phyloP scores from a whole-genome alignment of 2,797 vertebrate species.

The Delichon dasypus region DNA sequence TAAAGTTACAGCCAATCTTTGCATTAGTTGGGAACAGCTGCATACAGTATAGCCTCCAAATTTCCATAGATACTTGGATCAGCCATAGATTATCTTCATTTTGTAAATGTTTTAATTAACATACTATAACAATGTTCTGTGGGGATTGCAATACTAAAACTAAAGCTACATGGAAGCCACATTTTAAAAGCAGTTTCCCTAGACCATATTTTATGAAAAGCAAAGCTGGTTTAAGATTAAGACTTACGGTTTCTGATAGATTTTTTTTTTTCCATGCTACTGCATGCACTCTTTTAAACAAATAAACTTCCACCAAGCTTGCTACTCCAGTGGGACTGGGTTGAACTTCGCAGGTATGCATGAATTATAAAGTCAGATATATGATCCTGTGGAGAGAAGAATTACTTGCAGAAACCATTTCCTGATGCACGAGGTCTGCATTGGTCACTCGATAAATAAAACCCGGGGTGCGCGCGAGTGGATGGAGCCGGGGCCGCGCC shows the following conservation, averaged over 20 bases:
- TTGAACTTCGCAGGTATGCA: slow-evolving; percentile 54
- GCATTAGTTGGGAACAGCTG: slow-evolving; percentile 63
- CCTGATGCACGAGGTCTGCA: background rate
- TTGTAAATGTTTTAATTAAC: slow-evolving; percentile 63
- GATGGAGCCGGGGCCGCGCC: background rate
- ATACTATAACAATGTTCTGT: background rate
- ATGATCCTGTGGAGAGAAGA: background rate
- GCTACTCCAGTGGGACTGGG: slow-evolving; percentile 58
- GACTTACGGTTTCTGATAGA: slow-evolving; percentile 5
- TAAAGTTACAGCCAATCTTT: slow-evolving; percentile 47
- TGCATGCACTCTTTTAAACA: slow-evolving; percentile 49
- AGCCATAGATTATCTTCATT: slow-evolving; percentile 44
- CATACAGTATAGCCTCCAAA: slow-evolving; percentile 39
- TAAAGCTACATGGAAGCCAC: background rate
- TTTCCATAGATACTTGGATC: slow-evolving; percentile 69
- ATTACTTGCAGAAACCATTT: background rate
- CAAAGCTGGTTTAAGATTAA: slow-evolving; percentile 25
- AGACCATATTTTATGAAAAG: background rate
- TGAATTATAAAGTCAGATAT: slow-evolving; percentile 44
- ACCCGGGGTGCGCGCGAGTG: background rate
- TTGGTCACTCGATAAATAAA: background rate
- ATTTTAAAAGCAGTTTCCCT: background rate
- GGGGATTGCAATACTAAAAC: background rate
- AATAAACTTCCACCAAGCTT: slow-evolving; percentile 54
- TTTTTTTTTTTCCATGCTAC: slow-evolving; percentile 42